Conservation (phyloP, 2,888 invertebrate genomes). For the Cosmia pyralina region DNA sequence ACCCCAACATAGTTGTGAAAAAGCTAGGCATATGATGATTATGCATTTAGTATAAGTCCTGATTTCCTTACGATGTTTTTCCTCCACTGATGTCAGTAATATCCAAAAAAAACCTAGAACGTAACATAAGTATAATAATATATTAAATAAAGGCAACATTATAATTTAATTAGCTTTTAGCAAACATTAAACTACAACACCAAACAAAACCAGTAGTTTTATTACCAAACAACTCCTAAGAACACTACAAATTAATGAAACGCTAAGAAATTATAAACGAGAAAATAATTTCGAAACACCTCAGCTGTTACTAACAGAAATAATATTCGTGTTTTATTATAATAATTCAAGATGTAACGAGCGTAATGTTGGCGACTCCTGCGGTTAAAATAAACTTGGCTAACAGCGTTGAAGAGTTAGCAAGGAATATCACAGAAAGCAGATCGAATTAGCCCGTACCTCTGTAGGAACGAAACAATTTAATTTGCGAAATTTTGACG, state of each 20-base stretch:
- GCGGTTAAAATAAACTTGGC: slow-evolving; percentile 60
- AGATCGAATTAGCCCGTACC: slow-evolving; percentile 66
- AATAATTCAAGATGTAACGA: slow-evolving; percentile 61
- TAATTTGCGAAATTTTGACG: slow-evolving; percentile 60
- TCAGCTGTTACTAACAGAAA: slow-evolving; percentile 49
- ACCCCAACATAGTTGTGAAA: too few relatives aligned
- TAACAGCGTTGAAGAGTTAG: slow-evolving; percentile 64
- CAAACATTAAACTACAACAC: not conserved
- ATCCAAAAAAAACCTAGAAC: too few relatives aligned
- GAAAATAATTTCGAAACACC: slow-evolving; percentile 30
- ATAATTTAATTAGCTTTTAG: not conserved
- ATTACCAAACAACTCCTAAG: slow-evolving; percentile 7
- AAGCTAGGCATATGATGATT: too few relatives aligned
- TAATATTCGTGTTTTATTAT: slow-evolving; percentile 59
- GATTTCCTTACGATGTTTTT: too few relatives aligned
- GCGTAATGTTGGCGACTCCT: slow-evolving; percentile 53
- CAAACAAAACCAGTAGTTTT: slow-evolving; percentile 5
- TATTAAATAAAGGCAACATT: not conserved
- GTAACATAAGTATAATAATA: too few relatives aligned
- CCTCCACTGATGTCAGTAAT: too few relatives aligned
- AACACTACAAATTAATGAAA: slow-evolving; percentile 31
- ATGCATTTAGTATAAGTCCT: too few relatives aligned
- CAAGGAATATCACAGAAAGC: slow-evolving; percentile 58
- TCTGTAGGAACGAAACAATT: slow-evolving; percentile 54
- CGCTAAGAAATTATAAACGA: slow-evolving; percentile 27